These are phyloP conservation scores for Astropecten irregularis DNA, from an alignment of 53 echinoderm and acorn worm species.

Conservation along the genomic window DNA sequence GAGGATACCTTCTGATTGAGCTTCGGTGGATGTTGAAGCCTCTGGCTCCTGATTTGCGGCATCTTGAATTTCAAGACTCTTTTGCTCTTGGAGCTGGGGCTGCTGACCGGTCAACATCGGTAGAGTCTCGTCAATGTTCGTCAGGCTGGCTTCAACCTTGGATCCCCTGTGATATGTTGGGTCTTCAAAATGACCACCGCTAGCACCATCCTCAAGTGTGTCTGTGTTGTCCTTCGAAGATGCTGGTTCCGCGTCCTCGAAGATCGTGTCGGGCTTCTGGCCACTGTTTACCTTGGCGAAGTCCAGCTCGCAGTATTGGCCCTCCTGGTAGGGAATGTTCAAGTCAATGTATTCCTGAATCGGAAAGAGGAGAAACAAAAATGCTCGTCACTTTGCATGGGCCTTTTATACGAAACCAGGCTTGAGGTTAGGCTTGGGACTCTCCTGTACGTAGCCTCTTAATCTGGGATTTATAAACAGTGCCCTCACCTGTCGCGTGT, in stretches of 20 bases:
- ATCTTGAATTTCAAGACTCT: too few species aligned
- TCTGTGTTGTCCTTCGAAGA: not conserved
- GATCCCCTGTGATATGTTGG: constrained; percentile 14
- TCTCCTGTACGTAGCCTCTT: too few species aligned
- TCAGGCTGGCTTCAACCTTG: not conserved
- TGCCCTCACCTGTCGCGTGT: constrained; percentile 76
- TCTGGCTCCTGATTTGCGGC: not conserved
- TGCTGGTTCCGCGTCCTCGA: constrained; percentile 6
- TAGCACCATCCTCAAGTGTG: not conserved
- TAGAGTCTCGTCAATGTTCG: too few species aligned
- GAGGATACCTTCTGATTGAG: not conserved
- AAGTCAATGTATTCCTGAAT: constrained; percentile 83
- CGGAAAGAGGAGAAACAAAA: not conserved
- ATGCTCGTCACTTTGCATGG: too few species aligned
- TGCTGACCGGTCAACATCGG: not conserved
- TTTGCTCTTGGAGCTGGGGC: not conserved
- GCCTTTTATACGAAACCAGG: too few species aligned
- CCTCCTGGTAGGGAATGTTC: constrained; percentile 71
- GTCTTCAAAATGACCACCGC: not conserved
- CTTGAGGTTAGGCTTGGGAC: too few species aligned
- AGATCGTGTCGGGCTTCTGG: constrained; percentile 2
- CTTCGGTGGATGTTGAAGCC: not conserved
- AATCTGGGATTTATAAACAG: too few species aligned
- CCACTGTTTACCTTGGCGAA: not conserved
- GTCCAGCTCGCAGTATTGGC: constrained; percentile 51